phyloP scores from a whole-genome alignment of 2,888 invertebrate genomes.

The Dasysyrphus albostriatus region DNA sequence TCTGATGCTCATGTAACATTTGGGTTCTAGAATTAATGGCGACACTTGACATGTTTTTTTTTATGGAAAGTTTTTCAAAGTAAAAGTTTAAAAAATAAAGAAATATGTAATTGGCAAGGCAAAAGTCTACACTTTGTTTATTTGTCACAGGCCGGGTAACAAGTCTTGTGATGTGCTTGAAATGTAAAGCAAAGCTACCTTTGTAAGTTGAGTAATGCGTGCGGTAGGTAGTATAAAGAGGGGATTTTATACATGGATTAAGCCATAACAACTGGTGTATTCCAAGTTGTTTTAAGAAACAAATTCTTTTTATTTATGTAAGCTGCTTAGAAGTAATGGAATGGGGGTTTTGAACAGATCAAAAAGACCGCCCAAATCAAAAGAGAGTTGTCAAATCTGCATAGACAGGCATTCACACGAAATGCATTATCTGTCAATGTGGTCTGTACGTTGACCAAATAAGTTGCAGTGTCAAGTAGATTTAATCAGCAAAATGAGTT shows the following conservation, averaged over 20 bases:
- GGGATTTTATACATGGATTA: conserved; percentile 7
- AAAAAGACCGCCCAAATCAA: too few relatives aligned
- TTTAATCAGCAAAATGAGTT: too few relatives aligned
- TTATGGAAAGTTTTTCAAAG: conserved; percentile 34
- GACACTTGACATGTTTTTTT: conserved; percentile 70
- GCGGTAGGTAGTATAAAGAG: conserved; percentile 1
- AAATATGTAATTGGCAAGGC: conserved; percentile 25
- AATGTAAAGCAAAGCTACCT: not conserved
- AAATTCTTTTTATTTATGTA: not conserved
- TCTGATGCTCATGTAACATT: conserved; percentile 37
- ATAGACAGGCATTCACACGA: too few relatives aligned
- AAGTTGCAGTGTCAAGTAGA: too few relatives aligned
- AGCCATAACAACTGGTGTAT: not conserved
- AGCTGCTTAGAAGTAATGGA: not conserved
- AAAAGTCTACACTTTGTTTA: conserved; percentile 26
- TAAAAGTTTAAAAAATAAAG: not conserved
- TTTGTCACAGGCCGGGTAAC: conserved; percentile 28
- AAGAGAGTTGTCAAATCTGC: too few relatives aligned
- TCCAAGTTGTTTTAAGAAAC: not conserved
- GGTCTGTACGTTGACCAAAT: too few relatives aligned
- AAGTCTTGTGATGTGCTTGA: conserved; percentile 24
- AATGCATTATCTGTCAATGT: too few relatives aligned
- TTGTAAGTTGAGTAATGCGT: conserved; percentile 16
- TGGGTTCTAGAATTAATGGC: conserved; percentile 57
- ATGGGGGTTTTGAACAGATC: too few relatives aligned